Evolutionary conservation across 1,140 invertebrate genomes (phyloP).

Genomic region (Drosophila sechellia): DNA sequence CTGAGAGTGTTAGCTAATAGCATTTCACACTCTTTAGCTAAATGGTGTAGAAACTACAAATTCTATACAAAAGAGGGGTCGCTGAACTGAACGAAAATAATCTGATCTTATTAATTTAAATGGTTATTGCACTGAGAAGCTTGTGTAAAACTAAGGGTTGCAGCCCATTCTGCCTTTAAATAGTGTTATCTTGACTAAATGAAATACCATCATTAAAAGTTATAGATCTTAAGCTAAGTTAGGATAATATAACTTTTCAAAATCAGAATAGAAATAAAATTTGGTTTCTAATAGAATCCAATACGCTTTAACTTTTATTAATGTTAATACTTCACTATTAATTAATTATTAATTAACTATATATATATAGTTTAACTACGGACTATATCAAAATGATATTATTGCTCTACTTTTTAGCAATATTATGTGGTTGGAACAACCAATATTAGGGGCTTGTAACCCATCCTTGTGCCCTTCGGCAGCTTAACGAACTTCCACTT

Average conservation of each 20-base stretch:
- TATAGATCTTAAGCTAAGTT: too few relatives aligned
- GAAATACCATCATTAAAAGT: too few relatives aligned
- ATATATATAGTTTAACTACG: too few relatives aligned
- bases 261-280: too few relatives aligned
- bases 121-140: not conserved
- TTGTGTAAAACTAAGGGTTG: not conserved
- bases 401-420: not conserved
- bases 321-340: too few relatives aligned
- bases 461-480: not conserved
- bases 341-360: too few relatives aligned
- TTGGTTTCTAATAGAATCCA: too few relatives aligned
- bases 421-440: too few relatives aligned
- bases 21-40: constrained; percentile 7
- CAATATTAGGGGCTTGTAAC: constrained; percentile 17
- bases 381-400: not conserved
- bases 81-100: too few relatives aligned
- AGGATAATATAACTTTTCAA: too few relatives aligned
- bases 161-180: not conserved
- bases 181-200: too few relatives aligned
- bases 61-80: not conserved
- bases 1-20: constrained; percentile 8
- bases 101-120: not conserved
- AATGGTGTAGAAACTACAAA: not conserved
- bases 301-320: too few relatives aligned
- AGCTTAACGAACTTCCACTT: constrained; percentile 1